Conservation (phyloP, 2,113 vertebrate genomes). For the Tonatia bakeri region DNA sequence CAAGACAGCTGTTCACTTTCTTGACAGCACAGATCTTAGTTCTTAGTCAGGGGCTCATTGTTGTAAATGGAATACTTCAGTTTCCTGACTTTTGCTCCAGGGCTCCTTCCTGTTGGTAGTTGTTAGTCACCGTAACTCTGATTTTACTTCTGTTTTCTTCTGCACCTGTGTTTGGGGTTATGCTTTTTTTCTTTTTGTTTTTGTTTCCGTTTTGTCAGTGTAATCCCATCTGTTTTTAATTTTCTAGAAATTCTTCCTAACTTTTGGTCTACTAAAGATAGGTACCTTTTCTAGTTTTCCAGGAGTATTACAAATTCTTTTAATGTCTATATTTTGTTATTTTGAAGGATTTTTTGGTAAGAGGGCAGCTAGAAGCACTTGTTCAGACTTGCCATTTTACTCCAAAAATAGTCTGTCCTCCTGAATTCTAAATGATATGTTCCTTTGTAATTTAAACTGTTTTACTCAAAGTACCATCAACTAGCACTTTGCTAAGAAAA, state of each 20-base stretch:
- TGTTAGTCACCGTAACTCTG: not conserved
- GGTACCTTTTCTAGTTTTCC: not conserved
- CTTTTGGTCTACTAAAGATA: not conserved
- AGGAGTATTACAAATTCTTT: not conserved
- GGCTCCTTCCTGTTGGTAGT: not conserved
- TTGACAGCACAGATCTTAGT: not conserved
- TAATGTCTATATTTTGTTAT: not conserved
- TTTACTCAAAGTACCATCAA: not conserved
- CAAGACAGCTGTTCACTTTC: not conserved
- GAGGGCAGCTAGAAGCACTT: not conserved
- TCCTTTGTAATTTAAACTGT: not conserved
- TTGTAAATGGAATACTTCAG: not conserved
- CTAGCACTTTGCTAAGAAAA: not conserved
- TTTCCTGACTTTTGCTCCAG: not conserved
- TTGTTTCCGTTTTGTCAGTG: not conserved
- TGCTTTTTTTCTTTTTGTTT: not conserved
- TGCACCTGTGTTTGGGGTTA: slow-evolving; percentile 1
- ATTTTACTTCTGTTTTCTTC: not conserved
- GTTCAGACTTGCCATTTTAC: not conserved
- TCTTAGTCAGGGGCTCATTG: not conserved
- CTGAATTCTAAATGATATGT: not conserved
- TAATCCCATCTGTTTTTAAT: not conserved
- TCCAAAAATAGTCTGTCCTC: not conserved
- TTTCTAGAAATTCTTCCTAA: not conserved
- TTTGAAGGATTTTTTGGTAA: not conserved